Base-by-base conservation (phyloP, 2,113 vertebrate genomes). In the Motacilla alba region DNA sequence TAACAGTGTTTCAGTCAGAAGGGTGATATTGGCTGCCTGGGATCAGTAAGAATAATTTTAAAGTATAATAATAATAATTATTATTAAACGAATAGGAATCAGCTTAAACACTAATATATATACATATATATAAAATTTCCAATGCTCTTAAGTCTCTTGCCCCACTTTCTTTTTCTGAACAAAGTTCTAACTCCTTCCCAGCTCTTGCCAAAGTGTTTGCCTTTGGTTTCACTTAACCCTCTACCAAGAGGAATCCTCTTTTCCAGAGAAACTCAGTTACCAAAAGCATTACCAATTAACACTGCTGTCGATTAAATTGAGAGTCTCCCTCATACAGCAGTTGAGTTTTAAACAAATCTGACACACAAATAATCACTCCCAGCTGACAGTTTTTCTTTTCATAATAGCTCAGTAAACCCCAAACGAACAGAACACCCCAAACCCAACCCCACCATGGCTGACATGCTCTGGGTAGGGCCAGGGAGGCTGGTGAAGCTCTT, bases 31-130 rank as follows among this genome's bases (percentile, higher is more conserved):
- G 89, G 52, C 83, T 96, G 93, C 46, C 64, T 87, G 89, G 21
- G 37, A 89, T 63, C 86, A 83, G 46, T 35, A 68, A 92, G 90
- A 92, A 52, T 37, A 27, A 89, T 87, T 93, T 78, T 84, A 9
- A 58, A 73, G 80, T 73, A 77, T 83, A 88, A 88, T 37, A 37
- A 55, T 28, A 55, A 52, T 92, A 60, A 62, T 92, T 52, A 62
- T 72, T 52, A 88, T 78, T 86, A 80, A 95, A 73, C 85, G 82
- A 88, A 95, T 95, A 82, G 72, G 78, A 87, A 39, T 22, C 76
- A 52, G 68, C 21, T 81, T 59, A 70, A 95, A 80, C 77, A 89
- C 84, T 74, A 66, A 79, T 94, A 84, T 89, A 91, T 69, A 91
- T 44, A 44, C 13, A 53, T 66, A 77, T 85, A 91, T 67, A 91